phyloP scores from a whole-genome alignment of 1,140 invertebrate genomes.

The Dendrolimus kikuchii region DNA sequence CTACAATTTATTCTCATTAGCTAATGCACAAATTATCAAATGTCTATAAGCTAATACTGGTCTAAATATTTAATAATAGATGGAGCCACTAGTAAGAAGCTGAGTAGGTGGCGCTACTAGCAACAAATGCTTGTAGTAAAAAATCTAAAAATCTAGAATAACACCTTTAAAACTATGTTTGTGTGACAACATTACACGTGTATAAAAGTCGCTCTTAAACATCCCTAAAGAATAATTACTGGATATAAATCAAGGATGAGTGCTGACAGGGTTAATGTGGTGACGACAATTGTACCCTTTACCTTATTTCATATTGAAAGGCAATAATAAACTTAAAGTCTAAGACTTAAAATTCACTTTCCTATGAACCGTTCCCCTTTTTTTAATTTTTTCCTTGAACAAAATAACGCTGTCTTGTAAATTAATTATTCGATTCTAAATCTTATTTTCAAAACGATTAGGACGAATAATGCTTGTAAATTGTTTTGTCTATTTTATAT shows the following conservation, averaged over 20 bases:
- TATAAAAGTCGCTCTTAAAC: conserved; percentile 21
- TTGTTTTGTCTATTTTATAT: too few species aligned
- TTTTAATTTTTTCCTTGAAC: conserved; percentile 4
- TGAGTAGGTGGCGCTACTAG: background rate
- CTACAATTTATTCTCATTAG: too few species aligned
- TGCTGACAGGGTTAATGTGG: conserved; percentile 43
- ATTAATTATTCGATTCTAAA: background rate
- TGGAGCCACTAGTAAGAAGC: too few species aligned
- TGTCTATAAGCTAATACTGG: too few species aligned
- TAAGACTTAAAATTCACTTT: conserved; percentile 2
- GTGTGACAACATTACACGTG: conserved; percentile 26
- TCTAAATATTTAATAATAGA: too few species aligned
- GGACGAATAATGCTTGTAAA: too few species aligned
- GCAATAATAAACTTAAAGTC: conserved; percentile 2
- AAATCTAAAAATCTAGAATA: conserved; percentile 7
- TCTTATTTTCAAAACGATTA: too few species aligned
- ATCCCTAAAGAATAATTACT: conserved; percentile 32
- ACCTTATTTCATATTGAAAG: conserved; percentile 11
- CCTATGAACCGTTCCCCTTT: background rate
- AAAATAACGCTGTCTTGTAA: background rate
- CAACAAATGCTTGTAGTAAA: too few species aligned
- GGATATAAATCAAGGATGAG: conserved; percentile 46
- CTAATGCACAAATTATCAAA: too few species aligned
- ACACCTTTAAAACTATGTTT: conserved; percentile 21
- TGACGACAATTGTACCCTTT: conserved; percentile 33